These are phyloP conservation scores for Apostichopus japonicus DNA, from an alignment of 35 echinoderm and acorn worm genomes.

Conservation along the genomic window DNA sequence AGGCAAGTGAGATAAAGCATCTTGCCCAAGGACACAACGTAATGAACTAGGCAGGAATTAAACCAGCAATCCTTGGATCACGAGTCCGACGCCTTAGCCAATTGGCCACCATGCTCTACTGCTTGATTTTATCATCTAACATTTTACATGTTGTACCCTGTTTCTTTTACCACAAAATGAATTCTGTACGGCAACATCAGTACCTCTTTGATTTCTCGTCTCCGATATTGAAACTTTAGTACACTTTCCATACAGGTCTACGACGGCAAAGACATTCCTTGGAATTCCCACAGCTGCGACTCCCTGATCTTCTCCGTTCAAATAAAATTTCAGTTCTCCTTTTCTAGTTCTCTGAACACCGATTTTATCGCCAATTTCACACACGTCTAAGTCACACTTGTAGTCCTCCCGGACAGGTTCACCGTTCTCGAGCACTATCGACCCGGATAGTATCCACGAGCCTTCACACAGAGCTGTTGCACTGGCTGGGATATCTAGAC, in stretches of 20 bases:
- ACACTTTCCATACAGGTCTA: conserved; percentile 98
- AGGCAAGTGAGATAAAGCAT: no score
- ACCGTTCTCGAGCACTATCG: conserved; percentile 80
- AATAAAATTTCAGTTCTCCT: conserved; percentile 80
- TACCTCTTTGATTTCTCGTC: conserved; percentile 65
- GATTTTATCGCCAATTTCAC: conserved; percentile 76
- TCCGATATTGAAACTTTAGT: conserved; percentile 78
- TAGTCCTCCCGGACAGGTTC: conserved; percentile 88
- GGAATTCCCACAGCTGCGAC: conserved; percentile 73
- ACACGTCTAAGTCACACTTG: conserved; percentile 80
- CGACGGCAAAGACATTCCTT: conserved; percentile 81
- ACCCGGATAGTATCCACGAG: conserved; percentile 91
- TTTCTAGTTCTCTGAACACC: conserved; percentile 78
- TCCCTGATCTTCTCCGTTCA: conserved; percentile 86
- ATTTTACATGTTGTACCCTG: no score
- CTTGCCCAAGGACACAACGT: no score
- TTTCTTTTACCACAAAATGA: no score
- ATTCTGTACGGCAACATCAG: no score
- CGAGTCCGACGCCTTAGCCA: no score
- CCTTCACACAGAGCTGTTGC: conserved; percentile 89
- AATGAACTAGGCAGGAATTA: no score
- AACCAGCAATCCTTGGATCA: no score
- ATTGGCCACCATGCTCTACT: no score
- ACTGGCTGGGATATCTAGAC: conserved; percentile 88
- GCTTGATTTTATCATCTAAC: no score